Evolutionary conservation across 2,888 invertebrate genomes (phyloP).

Genomic region (Dioctria rufipes): DNA sequence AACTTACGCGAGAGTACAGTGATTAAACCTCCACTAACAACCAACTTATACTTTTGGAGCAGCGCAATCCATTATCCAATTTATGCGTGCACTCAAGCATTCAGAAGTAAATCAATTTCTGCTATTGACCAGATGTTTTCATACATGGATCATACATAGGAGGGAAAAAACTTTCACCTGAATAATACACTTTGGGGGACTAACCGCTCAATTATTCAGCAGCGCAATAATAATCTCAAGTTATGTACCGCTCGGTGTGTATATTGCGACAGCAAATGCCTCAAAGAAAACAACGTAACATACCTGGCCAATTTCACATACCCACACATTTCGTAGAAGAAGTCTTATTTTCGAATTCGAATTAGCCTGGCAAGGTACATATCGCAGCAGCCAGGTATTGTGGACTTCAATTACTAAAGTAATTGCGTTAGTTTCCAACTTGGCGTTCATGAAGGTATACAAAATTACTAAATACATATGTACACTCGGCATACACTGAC

Average conservation of each 20-base stretch:
- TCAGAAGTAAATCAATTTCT: conserved; percentile 8
- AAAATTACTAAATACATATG: neutral
- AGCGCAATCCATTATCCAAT: neutral
- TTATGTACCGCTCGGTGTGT: neutral
- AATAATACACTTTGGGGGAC: neutral
- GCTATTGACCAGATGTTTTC: conserved; percentile 1
- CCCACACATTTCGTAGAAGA: too few relatives aligned
- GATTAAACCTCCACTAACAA: neutral
- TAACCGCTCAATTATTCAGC: conserved; percentile 3
- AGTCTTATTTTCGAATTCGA: too few relatives aligned
- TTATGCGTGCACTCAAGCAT: conserved; percentile 1
- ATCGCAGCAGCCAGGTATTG: neutral
- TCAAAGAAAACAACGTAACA: neutral
- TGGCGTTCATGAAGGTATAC: too few relatives aligned
- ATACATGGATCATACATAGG: neutral
- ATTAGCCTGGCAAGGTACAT: too few relatives aligned
- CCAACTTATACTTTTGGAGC: neutral
- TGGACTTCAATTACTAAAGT: conserved; percentile 7
- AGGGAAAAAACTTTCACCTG: conserved; percentile 7
- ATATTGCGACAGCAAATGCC: conserved; percentile 1
- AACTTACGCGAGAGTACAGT: neutral
- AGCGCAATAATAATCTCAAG: neutral
- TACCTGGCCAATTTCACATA: too few relatives aligned
- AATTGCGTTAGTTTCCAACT: conserved; percentile 1
- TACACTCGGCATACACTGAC: neutral